Evolutionary conservation across 2,113 vertebrate genomes (phyloP).

Genomic region (Sorex araneus): DNA sequence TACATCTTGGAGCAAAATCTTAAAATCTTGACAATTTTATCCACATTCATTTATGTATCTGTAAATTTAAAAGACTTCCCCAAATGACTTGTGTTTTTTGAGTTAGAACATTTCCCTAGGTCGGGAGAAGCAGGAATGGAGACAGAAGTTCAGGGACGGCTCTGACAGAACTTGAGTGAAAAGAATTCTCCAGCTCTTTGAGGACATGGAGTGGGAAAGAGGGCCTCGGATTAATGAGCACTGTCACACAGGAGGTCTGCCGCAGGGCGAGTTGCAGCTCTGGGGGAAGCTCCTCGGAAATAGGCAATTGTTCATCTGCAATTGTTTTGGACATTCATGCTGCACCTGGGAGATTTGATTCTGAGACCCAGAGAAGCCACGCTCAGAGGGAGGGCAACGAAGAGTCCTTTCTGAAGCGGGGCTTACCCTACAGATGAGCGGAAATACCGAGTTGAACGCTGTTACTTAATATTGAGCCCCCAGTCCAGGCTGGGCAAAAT

Average conservation of each 20-base stretch:
- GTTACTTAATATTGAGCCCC: background rate
- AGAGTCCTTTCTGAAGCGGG: background rate
- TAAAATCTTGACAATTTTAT: background rate
- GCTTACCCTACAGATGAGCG: background rate
- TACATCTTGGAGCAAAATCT: slow-evolving; percentile 18
- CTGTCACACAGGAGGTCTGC: background rate
- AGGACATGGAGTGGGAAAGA: background rate
- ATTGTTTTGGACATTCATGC: background rate
- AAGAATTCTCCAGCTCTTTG: background rate
- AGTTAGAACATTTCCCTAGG: background rate
- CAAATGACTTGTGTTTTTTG: background rate
- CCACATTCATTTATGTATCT: too few species aligned
- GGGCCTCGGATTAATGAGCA: background rate
- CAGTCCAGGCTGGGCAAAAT: background rate
- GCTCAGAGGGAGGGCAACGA: background rate
- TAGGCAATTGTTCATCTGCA: background rate
- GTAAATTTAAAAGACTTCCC: too few species aligned
- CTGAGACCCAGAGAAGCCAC: background rate
- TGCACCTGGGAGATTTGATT: background rate
- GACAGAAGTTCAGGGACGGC: background rate
- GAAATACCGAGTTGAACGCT: background rate
- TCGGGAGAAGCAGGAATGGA: background rate
- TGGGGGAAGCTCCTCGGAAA: background rate
- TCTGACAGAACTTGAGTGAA: background rate
- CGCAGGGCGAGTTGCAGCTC: background rate